Conservation (phyloP, 2,797 vertebrate genomes). For the Danio choprae region DNA sequence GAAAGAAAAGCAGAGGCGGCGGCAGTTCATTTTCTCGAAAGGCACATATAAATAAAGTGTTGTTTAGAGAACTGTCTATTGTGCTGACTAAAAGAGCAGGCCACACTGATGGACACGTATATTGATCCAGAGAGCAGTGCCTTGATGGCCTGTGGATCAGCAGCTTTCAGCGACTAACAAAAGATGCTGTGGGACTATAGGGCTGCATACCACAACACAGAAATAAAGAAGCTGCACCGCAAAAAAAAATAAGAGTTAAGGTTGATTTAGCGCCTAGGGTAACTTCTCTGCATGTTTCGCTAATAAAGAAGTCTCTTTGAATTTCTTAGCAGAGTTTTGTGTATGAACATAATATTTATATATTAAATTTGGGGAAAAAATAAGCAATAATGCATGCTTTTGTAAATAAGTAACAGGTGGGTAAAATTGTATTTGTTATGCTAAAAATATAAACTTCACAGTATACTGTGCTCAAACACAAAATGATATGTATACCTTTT, state of each 20-base stretch:
- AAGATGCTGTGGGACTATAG: constrained; percentile 75
- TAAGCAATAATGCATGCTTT: neutral
- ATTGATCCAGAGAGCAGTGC: constrained; percentile 80
- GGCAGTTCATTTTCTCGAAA: constrained; percentile 76
- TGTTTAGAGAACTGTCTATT: constrained; percentile 78
- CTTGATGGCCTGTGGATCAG: constrained; percentile 75
- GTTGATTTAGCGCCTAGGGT: constrained; percentile 34
- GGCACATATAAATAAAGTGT: constrained; percentile 77
- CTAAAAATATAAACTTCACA: neutral
- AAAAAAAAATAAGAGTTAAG: constrained; percentile 41
- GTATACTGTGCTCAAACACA: neutral
- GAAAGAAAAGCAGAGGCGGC: constrained; percentile 64
- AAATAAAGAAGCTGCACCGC: constrained; percentile 42
- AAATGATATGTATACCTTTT: neutral
- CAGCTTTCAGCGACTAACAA: constrained; percentile 78
- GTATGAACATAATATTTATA: neutral
- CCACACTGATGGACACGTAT: constrained; percentile 80
- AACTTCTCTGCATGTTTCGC: constrained; percentile 17
- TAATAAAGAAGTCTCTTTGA: constrained; percentile 29
- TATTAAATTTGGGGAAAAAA: neutral
- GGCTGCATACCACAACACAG: constrained; percentile 69
- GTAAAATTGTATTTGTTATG: neutral
- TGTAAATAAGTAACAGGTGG: constrained; percentile 9
- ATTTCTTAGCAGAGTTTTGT: neutral
- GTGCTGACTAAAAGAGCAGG: constrained; percentile 71